phyloP scores from a whole-genome alignment of 1,140 invertebrate species.

The Euborellia annulipes region DNA sequence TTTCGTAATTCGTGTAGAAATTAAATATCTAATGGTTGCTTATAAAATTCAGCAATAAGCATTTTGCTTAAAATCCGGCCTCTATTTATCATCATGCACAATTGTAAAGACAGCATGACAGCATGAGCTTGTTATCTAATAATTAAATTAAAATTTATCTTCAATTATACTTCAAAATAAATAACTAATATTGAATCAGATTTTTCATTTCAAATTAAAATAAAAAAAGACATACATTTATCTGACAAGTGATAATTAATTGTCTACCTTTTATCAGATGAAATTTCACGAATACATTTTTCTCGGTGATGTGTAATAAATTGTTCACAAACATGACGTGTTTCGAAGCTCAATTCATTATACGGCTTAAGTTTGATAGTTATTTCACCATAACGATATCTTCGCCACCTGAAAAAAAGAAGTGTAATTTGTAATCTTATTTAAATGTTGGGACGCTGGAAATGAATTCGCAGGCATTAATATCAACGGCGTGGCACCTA shows the following conservation, averaged over 20 bases:
- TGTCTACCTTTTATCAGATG: conserved; percentile 45
- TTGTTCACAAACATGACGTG: conserved; percentile 70
- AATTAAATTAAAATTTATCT: background rate
- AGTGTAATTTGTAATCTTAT: too few relatives aligned
- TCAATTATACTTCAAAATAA: background rate
- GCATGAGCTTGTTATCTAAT: background rate
- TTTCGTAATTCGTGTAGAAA: background rate
- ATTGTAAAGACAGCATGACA: background rate
- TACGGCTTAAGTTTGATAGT: conserved; percentile 49
- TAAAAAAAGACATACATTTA: background rate
- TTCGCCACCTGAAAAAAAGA: conserved; percentile 27
- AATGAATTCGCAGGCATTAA: too few relatives aligned
- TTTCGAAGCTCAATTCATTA: conserved; percentile 57
- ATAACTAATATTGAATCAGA: background rate
- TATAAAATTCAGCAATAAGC: too few relatives aligned
- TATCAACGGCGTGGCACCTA: too few relatives aligned
- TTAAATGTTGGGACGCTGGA: too few relatives aligned
- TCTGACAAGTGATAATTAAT: conserved; percentile 1
- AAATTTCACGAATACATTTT: conserved; percentile 63
- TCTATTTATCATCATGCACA: background rate
- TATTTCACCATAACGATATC: conserved; percentile 45
- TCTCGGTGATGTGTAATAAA: conserved; percentile 71
- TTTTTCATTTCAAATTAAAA: background rate
- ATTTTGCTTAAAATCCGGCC: too few relatives aligned
- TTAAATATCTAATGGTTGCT: too few relatives aligned